Conservation (phyloP, 2,113 vertebrate species). For the Pitta sordida region DNA sequence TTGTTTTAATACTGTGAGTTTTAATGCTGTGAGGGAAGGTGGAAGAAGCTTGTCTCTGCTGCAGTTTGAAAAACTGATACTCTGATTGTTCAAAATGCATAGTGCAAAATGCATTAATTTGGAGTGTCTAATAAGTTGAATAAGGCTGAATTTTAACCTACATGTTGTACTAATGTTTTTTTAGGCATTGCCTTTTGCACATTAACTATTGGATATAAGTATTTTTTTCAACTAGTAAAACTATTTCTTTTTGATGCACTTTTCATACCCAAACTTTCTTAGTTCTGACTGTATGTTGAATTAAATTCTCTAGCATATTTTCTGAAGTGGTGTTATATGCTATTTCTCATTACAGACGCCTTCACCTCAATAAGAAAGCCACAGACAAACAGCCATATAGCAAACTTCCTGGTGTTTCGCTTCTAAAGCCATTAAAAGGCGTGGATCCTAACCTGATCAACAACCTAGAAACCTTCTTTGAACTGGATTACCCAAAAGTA, state of each 20-base stretch:
- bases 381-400: constrained; percentile 88
- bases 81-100: neutral
- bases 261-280: neutral
- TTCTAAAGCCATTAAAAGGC: constrained; percentile 93
- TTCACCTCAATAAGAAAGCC: constrained; percentile 90
- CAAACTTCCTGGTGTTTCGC: constrained; percentile 89
- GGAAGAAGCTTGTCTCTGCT: neutral
- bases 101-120: neutral
- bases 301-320: neutral
- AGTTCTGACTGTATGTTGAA: neutral
- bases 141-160: neutral
- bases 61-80: neutral
- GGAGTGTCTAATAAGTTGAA: neutral
- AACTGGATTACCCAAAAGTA: constrained; percentile 93
- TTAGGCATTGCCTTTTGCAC: neutral
- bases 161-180: neutral
- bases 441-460: constrained; percentile 93
- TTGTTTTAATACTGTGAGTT: neutral
- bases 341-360: constrained; percentile 74
- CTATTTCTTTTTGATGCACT: neutral
- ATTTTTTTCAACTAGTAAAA: neutral
- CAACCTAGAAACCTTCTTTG: constrained; percentile 98
- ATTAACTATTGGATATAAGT: neutral
- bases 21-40: neutral
- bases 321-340: neutral